phyloP scores from a whole-genome alignment of 2,797 vertebrate genomes.

The Sus cebifrons region DNA sequence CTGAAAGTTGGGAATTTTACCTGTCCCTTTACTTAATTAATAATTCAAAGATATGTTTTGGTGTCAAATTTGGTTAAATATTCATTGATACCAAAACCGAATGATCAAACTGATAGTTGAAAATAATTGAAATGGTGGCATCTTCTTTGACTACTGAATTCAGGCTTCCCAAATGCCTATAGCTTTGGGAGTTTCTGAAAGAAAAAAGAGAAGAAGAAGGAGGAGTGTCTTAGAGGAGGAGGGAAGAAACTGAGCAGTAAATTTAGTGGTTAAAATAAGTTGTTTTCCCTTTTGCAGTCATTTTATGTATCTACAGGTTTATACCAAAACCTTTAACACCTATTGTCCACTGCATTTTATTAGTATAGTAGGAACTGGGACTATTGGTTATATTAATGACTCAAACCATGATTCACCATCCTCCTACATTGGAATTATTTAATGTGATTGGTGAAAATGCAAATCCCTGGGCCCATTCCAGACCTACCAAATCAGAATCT shows the following conservation, averaged over 20 bases:
- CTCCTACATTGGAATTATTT: background rate
- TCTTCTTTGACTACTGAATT: constrained; percentile 4
- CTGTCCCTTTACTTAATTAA: background rate
- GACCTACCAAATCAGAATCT: background rate
- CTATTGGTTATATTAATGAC: background rate
- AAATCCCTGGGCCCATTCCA: background rate
- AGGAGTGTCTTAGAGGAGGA: background rate
- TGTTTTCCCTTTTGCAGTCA: background rate
- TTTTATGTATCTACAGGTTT: background rate
- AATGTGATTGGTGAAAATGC: background rate
- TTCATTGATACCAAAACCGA: background rate
- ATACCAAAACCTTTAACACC: background rate
- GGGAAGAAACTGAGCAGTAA: background rate
- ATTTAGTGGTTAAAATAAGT: background rate
- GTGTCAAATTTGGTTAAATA: background rate
- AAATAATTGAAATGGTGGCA: background rate
- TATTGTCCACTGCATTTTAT: background rate
- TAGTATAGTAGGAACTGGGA: background rate
- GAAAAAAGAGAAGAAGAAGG: background rate
- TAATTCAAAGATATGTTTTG: constrained; percentile 7
- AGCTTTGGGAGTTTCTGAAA: background rate
- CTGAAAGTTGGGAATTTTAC: constrained; percentile 17
- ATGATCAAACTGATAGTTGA: background rate
- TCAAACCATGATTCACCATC: background rate
- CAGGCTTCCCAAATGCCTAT: background rate